A percentile compares a stretch with the other conserved stretches of the same genome.
Evolutionary conservation across 2,113 vertebrate genomes (phyloP).

Genomic region (Brevimyrus niger): DNA sequence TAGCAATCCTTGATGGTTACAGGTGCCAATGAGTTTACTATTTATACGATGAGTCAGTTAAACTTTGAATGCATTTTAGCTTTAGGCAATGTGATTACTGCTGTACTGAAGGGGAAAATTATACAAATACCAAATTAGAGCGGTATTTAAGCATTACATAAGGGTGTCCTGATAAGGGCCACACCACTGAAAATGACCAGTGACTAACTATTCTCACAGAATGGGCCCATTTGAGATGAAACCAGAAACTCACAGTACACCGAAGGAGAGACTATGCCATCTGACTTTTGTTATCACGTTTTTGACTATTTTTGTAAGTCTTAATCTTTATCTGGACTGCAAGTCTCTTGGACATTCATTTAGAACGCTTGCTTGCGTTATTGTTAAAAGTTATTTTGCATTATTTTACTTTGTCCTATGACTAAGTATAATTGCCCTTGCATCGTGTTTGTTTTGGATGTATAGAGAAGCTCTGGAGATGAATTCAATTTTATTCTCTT

Average conservation of each 20-base stretch:
- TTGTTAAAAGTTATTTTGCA: not conserved
- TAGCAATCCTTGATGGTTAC: not conserved
- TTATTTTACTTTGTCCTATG: not conserved
- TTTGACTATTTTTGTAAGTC: not conserved
- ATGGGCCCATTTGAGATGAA: not conserved
- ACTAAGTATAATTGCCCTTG: slow-evolving; percentile 4
- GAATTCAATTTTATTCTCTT: not conserved
- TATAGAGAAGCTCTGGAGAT: not conserved
- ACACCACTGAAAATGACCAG: not conserved
- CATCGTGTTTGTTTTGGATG: not conserved
- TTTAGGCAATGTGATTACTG: not conserved
- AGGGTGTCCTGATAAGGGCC: not conserved
- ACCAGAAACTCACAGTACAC: not conserved
- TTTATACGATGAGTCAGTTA: not conserved
- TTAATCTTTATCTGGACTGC: not conserved
- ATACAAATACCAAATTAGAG: not conserved
- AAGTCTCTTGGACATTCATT: not conserved
- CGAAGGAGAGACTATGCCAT: not conserved
- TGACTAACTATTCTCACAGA: not conserved
- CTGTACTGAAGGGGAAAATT: not conserved
- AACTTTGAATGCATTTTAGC: not conserved
- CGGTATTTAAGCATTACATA: not conserved
- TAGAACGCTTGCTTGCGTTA: not conserved
- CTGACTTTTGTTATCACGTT: not conserved
- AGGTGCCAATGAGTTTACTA: not conserved